Conservation (phyloP, 2,797 vertebrate species). For the Sphaeramia orbicularis region DNA sequence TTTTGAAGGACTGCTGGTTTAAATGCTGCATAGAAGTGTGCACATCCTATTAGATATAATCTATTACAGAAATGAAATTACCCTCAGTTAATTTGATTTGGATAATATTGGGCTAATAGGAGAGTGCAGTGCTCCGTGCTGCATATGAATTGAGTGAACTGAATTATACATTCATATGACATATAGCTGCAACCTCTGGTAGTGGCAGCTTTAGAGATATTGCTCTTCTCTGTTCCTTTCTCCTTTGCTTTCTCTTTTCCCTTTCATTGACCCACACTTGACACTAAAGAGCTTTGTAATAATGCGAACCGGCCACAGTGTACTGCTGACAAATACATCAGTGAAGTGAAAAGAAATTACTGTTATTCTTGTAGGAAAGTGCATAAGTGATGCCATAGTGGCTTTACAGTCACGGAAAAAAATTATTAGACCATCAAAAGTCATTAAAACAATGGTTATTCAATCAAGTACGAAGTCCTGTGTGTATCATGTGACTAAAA, state of each 20-base stretch:
- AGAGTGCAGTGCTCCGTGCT: constrained; percentile 46
- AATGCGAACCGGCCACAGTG: constrained; percentile 23
- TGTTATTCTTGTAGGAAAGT: constrained; percentile 27
- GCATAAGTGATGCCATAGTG: constrained; percentile 13
- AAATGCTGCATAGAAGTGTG: constrained; percentile 55
- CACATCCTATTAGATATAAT: constrained; percentile 66
- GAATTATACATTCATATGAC: constrained; percentile 51
- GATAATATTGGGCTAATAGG: constrained; percentile 75
- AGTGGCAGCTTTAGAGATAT: constrained; percentile 37
- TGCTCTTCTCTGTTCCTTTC: constrained; percentile 6
- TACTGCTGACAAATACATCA: constrained; percentile 31
- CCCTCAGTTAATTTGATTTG: constrained; percentile 76
- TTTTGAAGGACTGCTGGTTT: constrained; percentile 30
- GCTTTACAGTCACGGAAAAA: no score
- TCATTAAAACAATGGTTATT: no score
- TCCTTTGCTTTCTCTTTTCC: constrained; percentile 10
- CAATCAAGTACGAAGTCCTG: no score
- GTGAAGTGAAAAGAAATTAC: constrained; percentile 42
- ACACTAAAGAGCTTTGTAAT: constrained; percentile 38
- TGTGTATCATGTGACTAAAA: no score
- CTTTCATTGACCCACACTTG: constrained; percentile 40
- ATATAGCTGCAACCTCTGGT: constrained; percentile 47
- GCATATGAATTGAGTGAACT: constrained; percentile 61
- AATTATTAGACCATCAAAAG: no score
- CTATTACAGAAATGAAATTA: constrained; percentile 76